A percentile compares a stretch with the other conserved stretches of the same genome.
phyloP scores from a whole-genome alignment of 2,797 vertebrate species.

The Columba guinea region DNA sequence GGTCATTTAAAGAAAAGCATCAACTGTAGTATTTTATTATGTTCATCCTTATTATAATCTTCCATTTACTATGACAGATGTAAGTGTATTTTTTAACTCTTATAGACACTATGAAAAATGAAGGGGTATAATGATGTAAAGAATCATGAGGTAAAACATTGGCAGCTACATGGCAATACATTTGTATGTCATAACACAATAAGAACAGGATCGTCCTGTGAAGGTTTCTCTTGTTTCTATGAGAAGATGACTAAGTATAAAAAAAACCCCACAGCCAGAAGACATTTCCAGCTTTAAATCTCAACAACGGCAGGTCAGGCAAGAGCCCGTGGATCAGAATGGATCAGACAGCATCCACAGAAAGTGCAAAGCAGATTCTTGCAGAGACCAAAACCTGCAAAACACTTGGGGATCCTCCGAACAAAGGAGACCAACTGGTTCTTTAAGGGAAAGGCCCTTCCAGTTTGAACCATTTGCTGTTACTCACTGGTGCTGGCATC shows the following conservation, averaged over 20 bases:
- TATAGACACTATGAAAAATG: background rate
- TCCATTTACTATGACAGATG: background rate
- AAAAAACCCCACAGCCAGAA: background rate
- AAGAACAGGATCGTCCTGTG: background rate
- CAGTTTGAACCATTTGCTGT: constrained; percentile 50
- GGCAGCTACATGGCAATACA: background rate
- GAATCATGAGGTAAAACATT: background rate
- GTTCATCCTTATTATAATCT: background rate
- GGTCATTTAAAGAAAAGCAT: background rate
- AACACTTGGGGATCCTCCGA: background rate
- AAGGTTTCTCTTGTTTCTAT: background rate
- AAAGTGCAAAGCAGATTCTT: background rate
- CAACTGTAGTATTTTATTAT: background rate
- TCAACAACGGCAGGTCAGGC: background rate
- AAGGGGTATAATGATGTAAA: background rate
- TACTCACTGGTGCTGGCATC: constrained; percentile 45
- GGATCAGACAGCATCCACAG: rapidly evolving
- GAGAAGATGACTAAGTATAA: background rate
- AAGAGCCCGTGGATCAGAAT: background rate
- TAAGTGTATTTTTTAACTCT: background rate
- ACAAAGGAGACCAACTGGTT: constrained; percentile 15
- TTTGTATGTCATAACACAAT: background rate
- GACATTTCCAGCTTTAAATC: background rate
- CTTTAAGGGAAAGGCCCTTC: constrained; percentile 23
- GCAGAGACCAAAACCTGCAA: background rate